These are phyloP conservation scores for Thripadectes ignobilis DNA, from an alignment of 2,797 vertebrate genomes.

Conservation along the genomic window DNA sequence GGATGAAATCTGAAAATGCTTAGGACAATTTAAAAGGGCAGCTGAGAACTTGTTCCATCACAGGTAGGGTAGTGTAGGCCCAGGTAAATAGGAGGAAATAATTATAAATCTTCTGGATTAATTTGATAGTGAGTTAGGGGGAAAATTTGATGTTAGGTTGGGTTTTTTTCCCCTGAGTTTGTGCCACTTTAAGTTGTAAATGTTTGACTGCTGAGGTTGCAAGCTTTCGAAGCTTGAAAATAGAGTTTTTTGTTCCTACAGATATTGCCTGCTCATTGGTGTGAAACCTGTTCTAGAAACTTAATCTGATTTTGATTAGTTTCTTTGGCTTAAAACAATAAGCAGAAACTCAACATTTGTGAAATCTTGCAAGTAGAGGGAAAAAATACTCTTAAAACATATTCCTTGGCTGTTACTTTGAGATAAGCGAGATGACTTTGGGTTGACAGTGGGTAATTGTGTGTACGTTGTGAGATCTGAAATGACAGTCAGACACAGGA, in stretches of 20 bases:
- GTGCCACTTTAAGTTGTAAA: neutral
- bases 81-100: neutral
- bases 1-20: neutral
- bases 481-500: neutral
- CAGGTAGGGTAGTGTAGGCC: neutral
- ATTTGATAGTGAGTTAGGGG: neutral
- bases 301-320: neutral
- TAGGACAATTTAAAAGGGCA: neutral
- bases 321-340: neutral
- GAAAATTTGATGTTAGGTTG: rapidly evolving
- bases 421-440: neutral
- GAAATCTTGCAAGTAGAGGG: neutral
- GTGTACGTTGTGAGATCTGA: neutral
- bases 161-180: neutral
- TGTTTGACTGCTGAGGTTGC: neutral
- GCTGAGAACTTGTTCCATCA: neutral
- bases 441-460: neutral
- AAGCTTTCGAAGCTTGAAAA: neutral
- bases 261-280: neutral
- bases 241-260: rapidly evolving
- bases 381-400: neutral
- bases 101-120: neutral
- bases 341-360: neutral
- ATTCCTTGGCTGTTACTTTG: neutral
- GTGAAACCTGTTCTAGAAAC: neutral